Conservation (phyloP, 1,140 invertebrate genomes). For the Papilio aristodemus region DNA sequence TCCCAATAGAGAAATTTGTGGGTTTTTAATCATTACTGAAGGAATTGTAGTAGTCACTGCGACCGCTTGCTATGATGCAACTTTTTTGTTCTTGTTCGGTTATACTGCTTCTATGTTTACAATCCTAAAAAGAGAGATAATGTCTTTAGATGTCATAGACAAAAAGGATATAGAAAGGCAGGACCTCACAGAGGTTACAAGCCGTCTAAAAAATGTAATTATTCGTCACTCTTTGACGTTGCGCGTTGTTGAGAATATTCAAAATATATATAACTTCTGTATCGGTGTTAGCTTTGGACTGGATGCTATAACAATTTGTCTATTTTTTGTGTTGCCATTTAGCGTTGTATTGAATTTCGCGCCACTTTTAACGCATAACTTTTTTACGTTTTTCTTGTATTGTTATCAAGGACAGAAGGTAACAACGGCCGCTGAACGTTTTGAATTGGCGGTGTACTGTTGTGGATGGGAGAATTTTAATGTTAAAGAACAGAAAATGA, state of each 20-base stretch:
- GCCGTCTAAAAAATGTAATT: slow-evolving; percentile 37
- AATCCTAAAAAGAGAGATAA: slow-evolving; percentile 38
- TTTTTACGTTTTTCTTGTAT: slow-evolving; percentile 50
- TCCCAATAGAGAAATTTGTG: slow-evolving; percentile 39
- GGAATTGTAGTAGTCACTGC: slow-evolving; percentile 36
- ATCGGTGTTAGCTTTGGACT: slow-evolving; percentile 44
- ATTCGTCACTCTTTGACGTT: slow-evolving; percentile 38
- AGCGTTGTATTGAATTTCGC: slow-evolving; percentile 41
- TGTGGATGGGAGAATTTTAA: slow-evolving; percentile 51
- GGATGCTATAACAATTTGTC: slow-evolving; percentile 42
- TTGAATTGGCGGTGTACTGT: slow-evolving; percentile 48
- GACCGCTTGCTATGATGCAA: slow-evolving; percentile 37
- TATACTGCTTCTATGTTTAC: slow-evolving; percentile 43
- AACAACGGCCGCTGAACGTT: slow-evolving; percentile 43
- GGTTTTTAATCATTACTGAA: slow-evolving; percentile 37
- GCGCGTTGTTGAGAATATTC: slow-evolving; percentile 41
- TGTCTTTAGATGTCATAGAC: slow-evolving; percentile 27
- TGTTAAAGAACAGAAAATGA: slow-evolving; percentile 37
- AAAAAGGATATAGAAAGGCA: background rate
- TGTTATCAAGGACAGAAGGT: slow-evolving; percentile 51
- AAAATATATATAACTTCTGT: slow-evolving; percentile 38
- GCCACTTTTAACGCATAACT: slow-evolving; percentile 41
- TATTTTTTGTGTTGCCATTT: slow-evolving; percentile 45
- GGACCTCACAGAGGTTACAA: slow-evolving; percentile 1
- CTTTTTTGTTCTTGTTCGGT: slow-evolving; percentile 39